phyloP scores from a whole-genome alignment of 2,113 vertebrate species.

The Pomatostomus ruficeps region DNA sequence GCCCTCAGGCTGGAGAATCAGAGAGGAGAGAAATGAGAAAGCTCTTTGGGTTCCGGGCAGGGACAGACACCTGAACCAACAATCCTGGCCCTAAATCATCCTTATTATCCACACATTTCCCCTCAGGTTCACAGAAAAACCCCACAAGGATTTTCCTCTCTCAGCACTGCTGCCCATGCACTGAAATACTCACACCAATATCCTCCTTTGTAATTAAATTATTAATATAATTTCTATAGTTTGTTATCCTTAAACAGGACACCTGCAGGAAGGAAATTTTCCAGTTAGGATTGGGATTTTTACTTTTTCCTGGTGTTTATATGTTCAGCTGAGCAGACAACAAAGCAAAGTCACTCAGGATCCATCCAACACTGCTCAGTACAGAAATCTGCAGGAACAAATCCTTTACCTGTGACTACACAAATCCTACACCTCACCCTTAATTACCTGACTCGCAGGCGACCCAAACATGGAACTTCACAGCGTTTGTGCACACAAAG shows the following conservation, averaged over 20 bases:
- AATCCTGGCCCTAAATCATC: background rate
- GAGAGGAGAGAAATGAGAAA: background rate
- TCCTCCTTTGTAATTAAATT: background rate
- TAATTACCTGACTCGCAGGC: background rate
- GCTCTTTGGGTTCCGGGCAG: background rate
- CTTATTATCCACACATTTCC: background rate
- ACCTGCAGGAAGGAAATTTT: background rate
- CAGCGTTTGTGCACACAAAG: background rate
- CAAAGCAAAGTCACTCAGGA: background rate
- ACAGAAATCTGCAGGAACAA: background rate
- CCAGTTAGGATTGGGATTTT: background rate
- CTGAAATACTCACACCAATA: background rate
- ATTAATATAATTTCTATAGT: background rate
- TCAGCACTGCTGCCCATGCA: too few species aligned
- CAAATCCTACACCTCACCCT: background rate
- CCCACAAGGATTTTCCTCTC: background rate
- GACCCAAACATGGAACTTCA: background rate
- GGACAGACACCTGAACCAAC: rapidly evolving
- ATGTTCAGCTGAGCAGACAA: background rate
- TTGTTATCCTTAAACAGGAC: rapidly evolving
- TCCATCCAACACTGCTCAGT: rapidly evolving
- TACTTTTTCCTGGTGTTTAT: background rate
- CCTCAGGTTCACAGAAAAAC: background rate
- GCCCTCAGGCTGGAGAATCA: background rate
- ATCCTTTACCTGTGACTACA: background rate